Evolutionary conservation across 92 coral and sea anemone genomes (phyloP).

Genomic region (Epizoanthus rinbou): DNA sequence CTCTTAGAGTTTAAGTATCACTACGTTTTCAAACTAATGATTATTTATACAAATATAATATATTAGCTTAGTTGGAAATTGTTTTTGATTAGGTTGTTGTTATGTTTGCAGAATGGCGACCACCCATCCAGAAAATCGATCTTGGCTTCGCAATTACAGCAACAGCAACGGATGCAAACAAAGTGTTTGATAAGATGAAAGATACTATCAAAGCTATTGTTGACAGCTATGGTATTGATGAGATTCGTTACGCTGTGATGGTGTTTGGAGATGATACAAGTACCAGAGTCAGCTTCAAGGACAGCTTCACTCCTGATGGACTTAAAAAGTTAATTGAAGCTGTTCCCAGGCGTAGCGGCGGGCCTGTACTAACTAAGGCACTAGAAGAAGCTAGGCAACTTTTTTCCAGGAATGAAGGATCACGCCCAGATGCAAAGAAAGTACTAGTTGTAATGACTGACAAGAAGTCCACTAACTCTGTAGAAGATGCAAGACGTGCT

Average conservation of each 20-base stretch:
- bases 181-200: constrained; percentile 61
- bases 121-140: constrained; percentile 48
- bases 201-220: constrained; percentile 54
- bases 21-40: too few species aligned
- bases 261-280: constrained; percentile 56
- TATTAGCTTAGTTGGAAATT: too few species aligned
- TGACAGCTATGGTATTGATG: constrained; percentile 43
- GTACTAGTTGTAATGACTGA: constrained; percentile 51
- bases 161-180: constrained; percentile 53
- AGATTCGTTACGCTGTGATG: constrained; percentile 52
- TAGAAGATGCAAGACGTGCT: constrained; percentile 59
- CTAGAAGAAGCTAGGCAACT: constrained; percentile 45
- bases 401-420: constrained; percentile 43
- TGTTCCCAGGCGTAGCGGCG: constrained; percentile 39
- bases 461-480: constrained; percentile 37
- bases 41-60: too few species aligned
- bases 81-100: too few species aligned
- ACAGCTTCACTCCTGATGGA: constrained; percentile 31
- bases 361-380: constrained; percentile 42
- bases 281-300: constrained; percentile 15
- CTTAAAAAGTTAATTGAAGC: constrained; percentile 23
- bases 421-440: constrained; percentile 49
- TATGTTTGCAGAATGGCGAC: constrained; percentile 4
- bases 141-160: constrained; percentile 69
- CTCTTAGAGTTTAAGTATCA: too few species aligned